Evolutionary conservation across 2,113 vertebrate genomes (phyloP).

Genomic region (Galbula dea): DNA sequence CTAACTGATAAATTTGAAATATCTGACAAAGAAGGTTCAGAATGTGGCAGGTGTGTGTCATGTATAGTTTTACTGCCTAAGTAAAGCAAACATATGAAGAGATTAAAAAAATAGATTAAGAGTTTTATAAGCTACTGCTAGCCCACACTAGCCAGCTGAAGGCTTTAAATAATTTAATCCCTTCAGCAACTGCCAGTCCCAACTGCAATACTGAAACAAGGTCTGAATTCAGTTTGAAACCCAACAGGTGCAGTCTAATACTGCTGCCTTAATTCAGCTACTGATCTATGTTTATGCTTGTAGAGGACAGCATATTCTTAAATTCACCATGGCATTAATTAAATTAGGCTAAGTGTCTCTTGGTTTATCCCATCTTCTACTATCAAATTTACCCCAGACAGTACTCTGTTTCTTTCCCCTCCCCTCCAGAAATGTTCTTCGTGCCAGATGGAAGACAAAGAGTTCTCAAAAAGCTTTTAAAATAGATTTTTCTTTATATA

Average conservation of each 20-base stretch:
- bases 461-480: neutral
- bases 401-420: slow-evolving; percentile 2
- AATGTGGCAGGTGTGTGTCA: slow-evolving; percentile 69
- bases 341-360: slow-evolving; percentile 64
- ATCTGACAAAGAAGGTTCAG: slow-evolving; percentile 62
- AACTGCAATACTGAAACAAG: slow-evolving; percentile 77
- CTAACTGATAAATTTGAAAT: slow-evolving; percentile 54
- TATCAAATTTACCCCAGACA: slow-evolving; percentile 59
- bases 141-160: slow-evolving; percentile 82
- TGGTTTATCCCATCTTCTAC: slow-evolving; percentile 52
- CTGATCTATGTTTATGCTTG: slow-evolving; percentile 61
- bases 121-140: slow-evolving; percentile 79
- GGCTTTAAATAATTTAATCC: slow-evolving; percentile 88
- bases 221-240: slow-evolving; percentile 76
- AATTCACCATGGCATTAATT: slow-evolving; percentile 62
- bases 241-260: slow-evolving; percentile 78
- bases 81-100: slow-evolving; percentile 79
- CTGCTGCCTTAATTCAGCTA: slow-evolving; percentile 55
- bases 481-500: slow-evolving; percentile 12
- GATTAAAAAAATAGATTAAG: slow-evolving; percentile 83
- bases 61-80: slow-evolving; percentile 69
- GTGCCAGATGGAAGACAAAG: slow-evolving; percentile 31
- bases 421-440: slow-evolving; percentile 28
- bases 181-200: slow-evolving; percentile 81
- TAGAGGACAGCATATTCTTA: slow-evolving; percentile 56